Conservation (phyloP, 2,888 invertebrate genomes). For the Petrolisthes manimaculis region DNA sequence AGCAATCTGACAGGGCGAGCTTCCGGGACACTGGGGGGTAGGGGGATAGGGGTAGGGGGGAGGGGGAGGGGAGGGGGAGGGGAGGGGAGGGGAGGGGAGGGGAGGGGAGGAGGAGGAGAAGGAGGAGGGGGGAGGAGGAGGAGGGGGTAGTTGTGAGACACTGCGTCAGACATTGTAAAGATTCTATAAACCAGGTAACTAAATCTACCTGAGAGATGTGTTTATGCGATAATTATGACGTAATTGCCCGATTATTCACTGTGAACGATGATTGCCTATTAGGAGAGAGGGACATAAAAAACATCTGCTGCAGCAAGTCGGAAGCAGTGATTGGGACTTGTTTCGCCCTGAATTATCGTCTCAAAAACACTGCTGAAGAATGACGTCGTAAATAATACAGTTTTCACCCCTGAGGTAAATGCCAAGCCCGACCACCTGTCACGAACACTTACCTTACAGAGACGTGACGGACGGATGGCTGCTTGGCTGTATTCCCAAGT, state of each 20-base stretch:
- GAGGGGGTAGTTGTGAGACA: background rate
- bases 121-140: background rate
- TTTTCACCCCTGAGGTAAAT: background rate
- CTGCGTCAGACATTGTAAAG: conserved; percentile 34
- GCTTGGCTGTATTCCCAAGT: too few relatives aligned
- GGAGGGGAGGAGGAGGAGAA: background rate
- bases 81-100: background rate
- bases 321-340: conserved; percentile 40
- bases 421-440: conserved; percentile 14
- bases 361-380: conserved; percentile 37
- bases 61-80: background rate
- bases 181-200: conserved; percentile 42
- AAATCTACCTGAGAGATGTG: conserved; percentile 35
- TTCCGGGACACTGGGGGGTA: background rate
- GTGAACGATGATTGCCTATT: conserved; percentile 50
- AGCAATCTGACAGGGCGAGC: too few relatives aligned
- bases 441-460: background rate
- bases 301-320: conserved; percentile 45
- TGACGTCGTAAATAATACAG: conserved; percentile 42
- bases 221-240: conserved; percentile 47
- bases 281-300: conserved; percentile 43
- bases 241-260: conserved; percentile 50
- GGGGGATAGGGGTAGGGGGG: background rate
- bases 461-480: too few relatives aligned
- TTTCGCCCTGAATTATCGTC: conserved; percentile 51